These are phyloP conservation scores for Bombycilla garrulus DNA, from an alignment of 2,113 vertebrate genomes.

Conservation along the genomic window DNA sequence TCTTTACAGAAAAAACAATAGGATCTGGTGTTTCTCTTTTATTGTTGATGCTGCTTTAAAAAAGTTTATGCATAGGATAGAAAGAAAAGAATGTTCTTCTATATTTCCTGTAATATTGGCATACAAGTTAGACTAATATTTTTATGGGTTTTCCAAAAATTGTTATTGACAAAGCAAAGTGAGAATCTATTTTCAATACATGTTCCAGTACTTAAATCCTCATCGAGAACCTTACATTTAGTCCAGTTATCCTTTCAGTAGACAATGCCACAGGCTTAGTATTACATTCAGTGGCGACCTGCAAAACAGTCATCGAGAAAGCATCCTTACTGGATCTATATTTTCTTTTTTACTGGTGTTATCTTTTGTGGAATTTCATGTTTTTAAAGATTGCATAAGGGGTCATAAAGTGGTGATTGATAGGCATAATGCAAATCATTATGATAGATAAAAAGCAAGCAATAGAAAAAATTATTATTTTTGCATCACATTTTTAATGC, in stretches of 20 bases:
- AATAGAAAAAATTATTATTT: not conserved
- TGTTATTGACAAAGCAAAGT: slow-evolving; percentile 12
- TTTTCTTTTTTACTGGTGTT: no score
- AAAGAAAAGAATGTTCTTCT: slow-evolving; percentile 41
- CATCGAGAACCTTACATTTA: not conserved
- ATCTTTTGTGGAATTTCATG: not conserved
- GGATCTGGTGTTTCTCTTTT: not conserved
- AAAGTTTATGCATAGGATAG: not conserved
- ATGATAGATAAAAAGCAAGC: not conserved
- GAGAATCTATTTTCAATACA: slow-evolving; percentile 10
- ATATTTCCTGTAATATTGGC: not conserved
- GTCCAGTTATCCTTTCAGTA: not conserved
- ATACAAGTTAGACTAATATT: not conserved
- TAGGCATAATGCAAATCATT: not conserved
- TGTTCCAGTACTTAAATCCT: not conserved
- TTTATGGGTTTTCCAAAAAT: not conserved
- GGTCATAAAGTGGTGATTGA: not conserved
- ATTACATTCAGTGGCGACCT: not conserved
- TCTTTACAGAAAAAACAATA: not conserved
- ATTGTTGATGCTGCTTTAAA: not conserved
- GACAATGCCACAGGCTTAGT: not conserved
- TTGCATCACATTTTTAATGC: not conserved
- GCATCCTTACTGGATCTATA: not conserved
- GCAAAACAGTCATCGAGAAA: not conserved
- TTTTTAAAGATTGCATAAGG: not conserved